These are phyloP conservation scores for roundworm (Caenorhabditis elegans) DNA, from an alignment of 1,140 invertebrate genomes.

Conservation along the genomic window DNA sequence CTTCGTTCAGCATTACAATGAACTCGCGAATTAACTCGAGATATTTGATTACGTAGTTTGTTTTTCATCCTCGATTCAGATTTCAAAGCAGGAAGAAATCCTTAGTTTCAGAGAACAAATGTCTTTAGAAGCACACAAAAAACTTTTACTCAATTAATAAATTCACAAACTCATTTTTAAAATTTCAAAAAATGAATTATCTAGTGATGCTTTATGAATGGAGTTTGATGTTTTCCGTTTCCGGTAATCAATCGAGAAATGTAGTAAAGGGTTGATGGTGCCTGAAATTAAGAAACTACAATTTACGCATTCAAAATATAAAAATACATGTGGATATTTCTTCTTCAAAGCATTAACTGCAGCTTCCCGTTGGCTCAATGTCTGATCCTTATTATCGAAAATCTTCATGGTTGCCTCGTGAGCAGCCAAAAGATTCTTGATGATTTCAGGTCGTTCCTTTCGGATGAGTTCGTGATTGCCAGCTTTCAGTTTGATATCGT, in stretches of 20 bases:
- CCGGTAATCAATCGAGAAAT: conserved; percentile 4
- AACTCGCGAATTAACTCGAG: neutral
- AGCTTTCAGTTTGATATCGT: neutral
- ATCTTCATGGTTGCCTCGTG: conserved; percentile 1
- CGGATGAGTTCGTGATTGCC: neutral
- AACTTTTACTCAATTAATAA: no score
- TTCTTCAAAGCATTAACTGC: neutral
- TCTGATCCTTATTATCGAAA: conserved; percentile 19
- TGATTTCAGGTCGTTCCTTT: neutral
- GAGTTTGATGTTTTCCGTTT: no score
- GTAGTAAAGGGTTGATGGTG: neutral
- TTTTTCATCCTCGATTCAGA: no score
- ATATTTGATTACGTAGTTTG: neutral
- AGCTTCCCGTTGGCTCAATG: neutral
- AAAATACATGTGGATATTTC: conserved; percentile 6
- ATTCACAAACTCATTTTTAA: no score
- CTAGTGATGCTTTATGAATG: neutral
- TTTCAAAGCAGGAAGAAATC: no score
- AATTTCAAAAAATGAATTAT: no score
- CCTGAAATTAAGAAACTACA: neutral
- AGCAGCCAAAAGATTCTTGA: neutral
- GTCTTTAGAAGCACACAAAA: no score
- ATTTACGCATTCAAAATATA: neutral
- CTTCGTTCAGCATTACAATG: no score
- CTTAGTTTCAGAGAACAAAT: no score